These are phyloP conservation scores for Ennomos fuscantarius DNA, from an alignment of 2,888 invertebrate species.

Conservation along the genomic window DNA sequence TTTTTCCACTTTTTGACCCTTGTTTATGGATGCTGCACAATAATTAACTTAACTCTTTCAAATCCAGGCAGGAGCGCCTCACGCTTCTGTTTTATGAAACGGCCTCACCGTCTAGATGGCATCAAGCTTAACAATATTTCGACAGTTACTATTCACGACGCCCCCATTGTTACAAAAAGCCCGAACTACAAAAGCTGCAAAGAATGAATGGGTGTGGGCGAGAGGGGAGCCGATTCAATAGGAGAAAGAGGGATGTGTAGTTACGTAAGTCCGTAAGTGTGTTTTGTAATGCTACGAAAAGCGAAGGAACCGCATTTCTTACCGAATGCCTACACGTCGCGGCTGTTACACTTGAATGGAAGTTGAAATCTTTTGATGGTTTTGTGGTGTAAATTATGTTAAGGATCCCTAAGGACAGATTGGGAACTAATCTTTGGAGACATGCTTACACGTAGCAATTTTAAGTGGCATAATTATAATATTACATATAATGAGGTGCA, in stretches of 20 bases:
- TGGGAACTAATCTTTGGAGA: slow-evolving; percentile 13
- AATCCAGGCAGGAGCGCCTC: neutral
- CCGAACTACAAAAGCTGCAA: slow-evolving; percentile 77
- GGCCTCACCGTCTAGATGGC: slow-evolving; percentile 54
- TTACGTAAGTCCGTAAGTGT: slow-evolving; percentile 69
- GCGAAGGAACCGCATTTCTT: slow-evolving; percentile 36
- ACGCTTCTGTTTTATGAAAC: slow-evolving; percentile 12
- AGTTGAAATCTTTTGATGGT: slow-evolving; percentile 14
- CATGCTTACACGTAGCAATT: neutral
- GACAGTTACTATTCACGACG: slow-evolving; percentile 74
- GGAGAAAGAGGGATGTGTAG: slow-evolving; percentile 73
- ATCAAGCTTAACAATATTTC: slow-evolving; percentile 75
- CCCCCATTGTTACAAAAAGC: slow-evolving; percentile 76
- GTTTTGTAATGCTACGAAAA: slow-evolving; percentile 65
- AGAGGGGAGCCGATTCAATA: slow-evolving; percentile 72
- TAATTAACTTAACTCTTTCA: slow-evolving; percentile 7
- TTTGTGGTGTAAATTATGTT: slow-evolving; percentile 14
- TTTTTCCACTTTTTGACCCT: too few species aligned
- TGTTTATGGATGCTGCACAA: neutral
- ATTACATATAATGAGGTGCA: too few species aligned
- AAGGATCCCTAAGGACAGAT: neutral
- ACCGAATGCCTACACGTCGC: slow-evolving; percentile 29
- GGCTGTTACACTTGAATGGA: slow-evolving; percentile 18
- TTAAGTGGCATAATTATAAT: too few species aligned
- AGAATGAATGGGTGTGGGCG: slow-evolving; percentile 78